These are phyloP conservation scores for Syngnathoides biaculeatus DNA, from an alignment of 2,113 vertebrate genomes.

Conservation along the genomic window DNA sequence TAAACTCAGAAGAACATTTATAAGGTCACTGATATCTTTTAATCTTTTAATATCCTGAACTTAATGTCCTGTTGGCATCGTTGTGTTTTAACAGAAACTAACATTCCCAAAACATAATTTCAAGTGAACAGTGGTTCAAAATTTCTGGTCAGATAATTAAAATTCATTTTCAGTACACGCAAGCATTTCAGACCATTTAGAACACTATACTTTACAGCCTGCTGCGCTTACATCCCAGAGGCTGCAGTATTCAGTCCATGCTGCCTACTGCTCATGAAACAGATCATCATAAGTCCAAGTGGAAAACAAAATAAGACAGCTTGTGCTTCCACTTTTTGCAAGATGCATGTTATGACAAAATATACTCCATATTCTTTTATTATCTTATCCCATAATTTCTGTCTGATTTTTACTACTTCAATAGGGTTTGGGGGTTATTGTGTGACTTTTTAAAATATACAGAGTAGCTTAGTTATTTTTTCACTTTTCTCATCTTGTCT, in stretches of 20 bases:
- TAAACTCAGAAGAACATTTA: neutral
- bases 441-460: no score
- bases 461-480: no score
- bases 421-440: no score
- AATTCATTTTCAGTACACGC: neutral
- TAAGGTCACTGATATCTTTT: neutral
- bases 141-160: neutral
- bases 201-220: neutral
- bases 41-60: neutral
- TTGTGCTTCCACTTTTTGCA: neutral
- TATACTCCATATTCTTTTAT: no score
- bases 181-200: neutral
- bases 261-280: constrained; percentile 23
- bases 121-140: no score
- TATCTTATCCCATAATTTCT: no score
- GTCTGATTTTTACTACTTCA: no score
- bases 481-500: neutral
- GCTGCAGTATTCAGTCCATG: constrained; percentile 21
- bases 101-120: no score
- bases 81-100: neutral
- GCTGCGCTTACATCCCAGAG: neutral
- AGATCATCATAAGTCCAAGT: constrained; percentile 17
- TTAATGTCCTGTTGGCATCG: neutral
- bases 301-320: neutral
- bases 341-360: no score